These are phyloP conservation scores for Pseudochirops corinnae DNA, from an alignment of 2,797 vertebrate species.

Conservation along the genomic window DNA sequence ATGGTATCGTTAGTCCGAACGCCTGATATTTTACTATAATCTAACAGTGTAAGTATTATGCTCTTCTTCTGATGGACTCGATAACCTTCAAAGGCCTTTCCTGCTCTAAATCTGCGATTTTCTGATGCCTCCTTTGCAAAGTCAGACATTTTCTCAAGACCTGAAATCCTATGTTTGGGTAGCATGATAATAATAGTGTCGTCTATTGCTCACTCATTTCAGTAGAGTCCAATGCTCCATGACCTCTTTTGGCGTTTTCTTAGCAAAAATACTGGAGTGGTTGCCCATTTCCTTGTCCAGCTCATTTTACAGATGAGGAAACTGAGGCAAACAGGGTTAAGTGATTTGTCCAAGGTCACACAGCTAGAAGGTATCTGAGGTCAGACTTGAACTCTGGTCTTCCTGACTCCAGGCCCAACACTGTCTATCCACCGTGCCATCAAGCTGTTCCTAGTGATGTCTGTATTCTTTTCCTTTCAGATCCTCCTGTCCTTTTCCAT, in stretches of 20 bases:
- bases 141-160: not conserved
- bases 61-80: no score
- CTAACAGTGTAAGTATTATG: not conserved
- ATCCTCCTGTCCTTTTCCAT: not conserved
- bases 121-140: not conserved
- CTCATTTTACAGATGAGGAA: not conserved
- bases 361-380: not conserved
- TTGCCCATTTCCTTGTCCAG: not conserved
- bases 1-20: not conserved
- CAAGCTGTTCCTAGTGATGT: not conserved
- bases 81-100: not conserved
- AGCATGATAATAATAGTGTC: not conserved
- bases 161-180: not conserved
- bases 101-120: not conserved
- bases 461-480: slow-evolving; percentile 20
- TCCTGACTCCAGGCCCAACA: not conserved
- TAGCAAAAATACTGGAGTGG: not conserved
- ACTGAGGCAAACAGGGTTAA: not conserved
- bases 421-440: not conserved
- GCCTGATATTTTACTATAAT: not conserved
- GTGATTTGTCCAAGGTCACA: not conserved
- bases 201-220: not conserved
- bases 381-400: not conserved
- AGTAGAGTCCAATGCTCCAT: not conserved
- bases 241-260: not conserved